A percentile compares a stretch with the other conserved stretches of the same genome.
These are phyloP conservation scores for Rhagologus leucostigma DNA, from an alignment of 2,113 vertebrate genomes.

Conservation along the genomic window DNA sequence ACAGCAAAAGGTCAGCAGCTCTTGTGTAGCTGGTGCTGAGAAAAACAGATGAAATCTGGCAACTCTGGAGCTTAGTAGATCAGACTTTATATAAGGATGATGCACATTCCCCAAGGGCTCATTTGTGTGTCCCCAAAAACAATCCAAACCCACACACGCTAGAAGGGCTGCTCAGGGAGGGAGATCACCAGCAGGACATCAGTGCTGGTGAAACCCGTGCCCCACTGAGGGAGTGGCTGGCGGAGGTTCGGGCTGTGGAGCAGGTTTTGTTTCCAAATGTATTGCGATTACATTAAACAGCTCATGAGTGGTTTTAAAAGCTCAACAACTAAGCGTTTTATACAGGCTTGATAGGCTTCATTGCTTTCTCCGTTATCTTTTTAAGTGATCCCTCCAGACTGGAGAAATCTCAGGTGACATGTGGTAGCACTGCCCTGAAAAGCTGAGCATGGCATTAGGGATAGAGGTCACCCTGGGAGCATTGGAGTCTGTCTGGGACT, in stretches of 20 bases:
- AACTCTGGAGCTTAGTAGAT: background rate
- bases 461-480: rapidly evolving
- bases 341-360: background rate
- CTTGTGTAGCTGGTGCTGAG: background rate
- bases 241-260: background rate
- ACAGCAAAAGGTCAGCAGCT: background rate
- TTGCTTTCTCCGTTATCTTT: background rate
- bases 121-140: background rate
- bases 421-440: background rate
- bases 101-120: background rate
- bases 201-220: background rate
- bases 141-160: rapidly evolving
- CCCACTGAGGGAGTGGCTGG: background rate
- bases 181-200: background rate
- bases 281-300: background rate
- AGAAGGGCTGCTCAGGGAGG: background rate
- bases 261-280: constrained; percentile 36
- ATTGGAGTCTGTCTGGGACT: background rate
- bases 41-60: background rate
- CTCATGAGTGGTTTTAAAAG: background rate
- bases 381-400: background rate
- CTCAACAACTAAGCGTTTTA: background rate
- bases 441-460: too few relatives aligned
- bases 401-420: background rate
- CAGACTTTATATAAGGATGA: background rate